Evolutionary conservation across 2,888 invertebrate species (phyloP).

Genomic region (Hofmannophila pseudospretella): DNA sequence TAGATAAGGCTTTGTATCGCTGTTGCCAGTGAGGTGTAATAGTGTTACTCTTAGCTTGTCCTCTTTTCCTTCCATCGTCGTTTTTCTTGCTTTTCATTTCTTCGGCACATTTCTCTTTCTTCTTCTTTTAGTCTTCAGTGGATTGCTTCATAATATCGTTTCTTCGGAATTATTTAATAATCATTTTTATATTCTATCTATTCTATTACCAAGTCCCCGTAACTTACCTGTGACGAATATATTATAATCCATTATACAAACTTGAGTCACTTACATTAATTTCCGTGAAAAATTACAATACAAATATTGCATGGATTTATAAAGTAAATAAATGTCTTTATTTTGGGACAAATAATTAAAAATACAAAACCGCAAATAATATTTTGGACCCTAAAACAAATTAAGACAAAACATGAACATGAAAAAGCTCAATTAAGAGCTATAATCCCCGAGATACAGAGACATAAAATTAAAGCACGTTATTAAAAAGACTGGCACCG

Average conservation of each 20-base stretch:
- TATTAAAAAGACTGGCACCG: constrained; percentile 66
- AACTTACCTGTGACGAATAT: no score
- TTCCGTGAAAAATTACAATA: no score
- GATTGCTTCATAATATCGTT: no score
- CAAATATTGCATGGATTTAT: no score
- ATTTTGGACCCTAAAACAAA: constrained; percentile 24
- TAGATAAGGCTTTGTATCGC: constrained; percentile 8
- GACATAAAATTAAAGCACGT: constrained; percentile 69
- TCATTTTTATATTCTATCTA: no score
- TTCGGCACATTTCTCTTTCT: no score
- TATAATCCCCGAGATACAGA: constrained; percentile 56
- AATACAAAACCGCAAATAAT: neutral
- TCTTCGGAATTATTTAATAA: no score
- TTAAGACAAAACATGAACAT: constrained; percentile 37
- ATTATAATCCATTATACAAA: no score
- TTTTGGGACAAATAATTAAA: neutral
- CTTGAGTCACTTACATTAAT: no score
- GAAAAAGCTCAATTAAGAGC: constrained; percentile 57
- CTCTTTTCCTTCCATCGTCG: neutral
- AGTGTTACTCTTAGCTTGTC: neutral
- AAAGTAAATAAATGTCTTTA: no score
- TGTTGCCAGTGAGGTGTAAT: neutral
- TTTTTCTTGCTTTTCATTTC: neutral
- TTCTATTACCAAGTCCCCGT: no score
- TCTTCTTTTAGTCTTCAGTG: no score